phyloP scores from a whole-genome alignment of 2,888 invertebrate species.

The Elmis aenea region DNA sequence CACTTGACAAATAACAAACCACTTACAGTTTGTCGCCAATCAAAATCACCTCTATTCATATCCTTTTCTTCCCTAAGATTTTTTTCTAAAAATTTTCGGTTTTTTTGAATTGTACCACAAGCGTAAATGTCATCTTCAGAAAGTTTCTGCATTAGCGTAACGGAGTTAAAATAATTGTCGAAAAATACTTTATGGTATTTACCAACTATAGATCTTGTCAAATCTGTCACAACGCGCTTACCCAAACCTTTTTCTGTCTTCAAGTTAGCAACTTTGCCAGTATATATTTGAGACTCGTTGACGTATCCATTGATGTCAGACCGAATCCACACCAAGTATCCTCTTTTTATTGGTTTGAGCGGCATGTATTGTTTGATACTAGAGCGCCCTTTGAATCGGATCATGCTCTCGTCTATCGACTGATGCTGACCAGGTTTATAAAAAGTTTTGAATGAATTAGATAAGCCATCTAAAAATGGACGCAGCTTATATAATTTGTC shows the following conservation, averaged over 20 bases:
- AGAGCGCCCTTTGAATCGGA: conserved; percentile 27
- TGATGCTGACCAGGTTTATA: conserved; percentile 6
- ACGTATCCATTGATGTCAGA: conserved; percentile 23
- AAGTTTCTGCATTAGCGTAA: no score
- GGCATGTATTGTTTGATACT: conserved; percentile 27
- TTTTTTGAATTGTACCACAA: no score
- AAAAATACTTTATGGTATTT: conserved; percentile 22
- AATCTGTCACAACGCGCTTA: conserved; percentile 23
- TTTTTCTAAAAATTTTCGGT: no score
- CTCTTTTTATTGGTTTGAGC: conserved; percentile 28
- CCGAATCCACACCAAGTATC: conserved; percentile 27
- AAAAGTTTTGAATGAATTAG: neutral
- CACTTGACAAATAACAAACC: no score
- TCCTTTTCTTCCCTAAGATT: no score
- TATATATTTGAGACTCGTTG: conserved; percentile 29
- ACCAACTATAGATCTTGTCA: conserved; percentile 16
- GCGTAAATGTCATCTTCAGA: no score
- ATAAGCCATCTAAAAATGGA: conserved; percentile 7
- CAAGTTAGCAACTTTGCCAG: conserved; percentile 23
- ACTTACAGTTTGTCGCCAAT: no score
- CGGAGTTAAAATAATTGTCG: no score
- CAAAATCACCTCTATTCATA: no score
- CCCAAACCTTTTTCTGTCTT: conserved; percentile 23
- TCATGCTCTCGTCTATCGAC: conserved; percentile 23
- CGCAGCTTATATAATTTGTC: conserved; percentile 23